Percentiles rank a stretch among this genome's conserved stretches.
Conservation (phyloP, 2,888 invertebrate species). For the Spicauda simplicius region DNA sequence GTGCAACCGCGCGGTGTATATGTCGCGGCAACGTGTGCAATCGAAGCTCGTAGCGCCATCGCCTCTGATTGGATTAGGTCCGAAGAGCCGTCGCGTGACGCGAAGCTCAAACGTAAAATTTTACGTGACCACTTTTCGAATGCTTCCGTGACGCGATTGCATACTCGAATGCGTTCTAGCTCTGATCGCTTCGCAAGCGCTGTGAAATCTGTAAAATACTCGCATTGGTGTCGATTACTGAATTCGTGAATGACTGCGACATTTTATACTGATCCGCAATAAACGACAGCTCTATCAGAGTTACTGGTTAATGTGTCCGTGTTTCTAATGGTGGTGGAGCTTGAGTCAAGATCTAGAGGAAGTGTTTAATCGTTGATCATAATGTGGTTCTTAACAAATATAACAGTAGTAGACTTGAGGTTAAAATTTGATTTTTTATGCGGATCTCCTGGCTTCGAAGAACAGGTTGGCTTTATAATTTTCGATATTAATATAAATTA, state of each 20-base stretch:
- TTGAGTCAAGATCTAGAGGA: too few species aligned
- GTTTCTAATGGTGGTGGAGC: too few species aligned
- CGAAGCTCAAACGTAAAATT: conserved; percentile 81
- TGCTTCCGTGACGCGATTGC: conserved; percentile 73
- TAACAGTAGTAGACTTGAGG: too few species aligned
- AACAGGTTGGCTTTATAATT: too few species aligned
- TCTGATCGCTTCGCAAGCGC: conserved; percentile 64
- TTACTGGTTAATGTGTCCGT: too few species aligned
- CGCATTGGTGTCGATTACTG: conserved; percentile 22
- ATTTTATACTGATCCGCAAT: neutral
- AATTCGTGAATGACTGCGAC: conserved; percentile 1
- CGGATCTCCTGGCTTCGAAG: too few species aligned
- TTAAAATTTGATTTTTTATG: too few species aligned
- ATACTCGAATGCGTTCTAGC: conserved; percentile 62
- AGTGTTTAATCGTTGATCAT: too few species aligned
- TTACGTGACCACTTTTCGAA: conserved; percentile 82
- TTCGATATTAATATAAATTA: too few species aligned
- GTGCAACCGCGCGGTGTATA: conserved; percentile 21
- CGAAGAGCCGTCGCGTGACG: conserved; percentile 74
- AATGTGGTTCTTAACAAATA: too few species aligned
- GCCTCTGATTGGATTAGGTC: conserved; percentile 81
- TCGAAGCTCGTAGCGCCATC: conserved; percentile 74
- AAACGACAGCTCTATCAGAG: too few species aligned
- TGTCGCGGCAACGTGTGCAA: conserved; percentile 59
- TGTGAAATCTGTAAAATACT: conserved; percentile 69